These are phyloP conservation scores for Drosophila aff. DNA, from an alignment of 1,140 invertebrate genomes.

Conservation along the genomic window DNA sequence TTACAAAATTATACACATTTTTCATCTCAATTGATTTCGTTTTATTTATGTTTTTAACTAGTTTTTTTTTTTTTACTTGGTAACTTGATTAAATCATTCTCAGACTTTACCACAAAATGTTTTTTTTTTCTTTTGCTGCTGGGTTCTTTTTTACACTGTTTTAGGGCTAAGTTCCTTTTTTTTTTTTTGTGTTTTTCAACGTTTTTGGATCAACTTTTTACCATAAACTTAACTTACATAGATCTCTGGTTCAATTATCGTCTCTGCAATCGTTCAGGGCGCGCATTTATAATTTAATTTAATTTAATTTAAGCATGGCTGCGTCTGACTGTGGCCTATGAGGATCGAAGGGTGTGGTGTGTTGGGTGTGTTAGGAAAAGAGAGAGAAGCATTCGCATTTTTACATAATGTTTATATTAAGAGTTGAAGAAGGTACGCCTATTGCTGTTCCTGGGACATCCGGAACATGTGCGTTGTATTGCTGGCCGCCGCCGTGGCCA, in stretches of 20 bases:
- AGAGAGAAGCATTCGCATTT: constrained; percentile 56
- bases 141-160: constrained; percentile 62
- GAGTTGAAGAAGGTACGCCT: constrained; percentile 38
- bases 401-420: constrained; percentile 63
- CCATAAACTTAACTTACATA: constrained; percentile 78
- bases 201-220: constrained; percentile 75
- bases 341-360: constrained; percentile 35
- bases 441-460: constrained; percentile 74
- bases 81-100: constrained; percentile 84
- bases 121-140: constrained; percentile 39
- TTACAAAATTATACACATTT: constrained; percentile 69
- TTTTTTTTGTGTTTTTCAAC: constrained; percentile 66
- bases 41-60: constrained; percentile 53
- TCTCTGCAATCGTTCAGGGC: constrained; percentile 44
- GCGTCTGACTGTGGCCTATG: constrained; percentile 38
- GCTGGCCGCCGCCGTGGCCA: constrained; percentile 79
- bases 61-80: constrained; percentile 57
- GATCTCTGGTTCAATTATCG: constrained; percentile 63
- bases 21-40: constrained; percentile 43
- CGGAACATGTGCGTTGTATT: constrained; percentile 80
- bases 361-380: constrained; percentile 37
- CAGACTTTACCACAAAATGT: constrained; percentile 79
- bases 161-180: constrained; percentile 56
- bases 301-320: constrained; percentile 52
- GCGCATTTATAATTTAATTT: constrained; percentile 60